These are phyloP conservation scores for Oxyteleia sp. DNA, from an alignment of 2,888 invertebrate species.

Conservation along the genomic window DNA sequence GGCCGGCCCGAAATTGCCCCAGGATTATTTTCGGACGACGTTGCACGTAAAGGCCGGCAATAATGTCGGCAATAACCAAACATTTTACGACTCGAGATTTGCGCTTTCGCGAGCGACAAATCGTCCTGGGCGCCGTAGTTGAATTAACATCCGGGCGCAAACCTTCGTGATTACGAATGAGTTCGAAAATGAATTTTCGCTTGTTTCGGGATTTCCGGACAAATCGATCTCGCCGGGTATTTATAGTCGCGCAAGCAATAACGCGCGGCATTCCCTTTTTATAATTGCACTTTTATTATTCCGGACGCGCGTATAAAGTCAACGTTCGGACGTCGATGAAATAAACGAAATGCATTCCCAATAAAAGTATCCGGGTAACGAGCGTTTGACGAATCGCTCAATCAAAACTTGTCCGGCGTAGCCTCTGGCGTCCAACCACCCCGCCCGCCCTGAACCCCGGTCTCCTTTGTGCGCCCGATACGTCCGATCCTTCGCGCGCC, in stretches of 20 bases:
- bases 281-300: conserved; percentile 73
- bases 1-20: conserved; percentile 80
- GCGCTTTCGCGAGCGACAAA: conserved; percentile 53
- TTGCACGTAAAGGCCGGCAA: conserved; percentile 71
- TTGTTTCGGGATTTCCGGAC: conserved; percentile 58
- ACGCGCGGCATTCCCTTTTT: conserved; percentile 56
- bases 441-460: too few relatives aligned
- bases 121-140: conserved; percentile 53
- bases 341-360: conserved; percentile 67
- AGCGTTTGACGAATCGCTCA: conserved; percentile 82
- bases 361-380: conserved; percentile 73
- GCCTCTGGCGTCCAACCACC: conserved; percentile 75
- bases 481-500: conserved; percentile 43
- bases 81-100: conserved; percentile 77
- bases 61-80: conserved; percentile 81
- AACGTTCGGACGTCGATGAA: conserved; percentile 66
- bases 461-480: conserved; percentile 77
- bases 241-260: conserved; percentile 60
- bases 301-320: conserved; percentile 62
- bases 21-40: conserved; percentile 81
- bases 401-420: conserved; percentile 81
- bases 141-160: conserved; percentile 63
- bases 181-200: conserved; percentile 66
- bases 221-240: conserved; percentile 46
- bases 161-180: conserved; percentile 59